Base-by-base conservation (phyloP, 2,113 vertebrate genomes). In the Phainopepla nitens region DNA sequence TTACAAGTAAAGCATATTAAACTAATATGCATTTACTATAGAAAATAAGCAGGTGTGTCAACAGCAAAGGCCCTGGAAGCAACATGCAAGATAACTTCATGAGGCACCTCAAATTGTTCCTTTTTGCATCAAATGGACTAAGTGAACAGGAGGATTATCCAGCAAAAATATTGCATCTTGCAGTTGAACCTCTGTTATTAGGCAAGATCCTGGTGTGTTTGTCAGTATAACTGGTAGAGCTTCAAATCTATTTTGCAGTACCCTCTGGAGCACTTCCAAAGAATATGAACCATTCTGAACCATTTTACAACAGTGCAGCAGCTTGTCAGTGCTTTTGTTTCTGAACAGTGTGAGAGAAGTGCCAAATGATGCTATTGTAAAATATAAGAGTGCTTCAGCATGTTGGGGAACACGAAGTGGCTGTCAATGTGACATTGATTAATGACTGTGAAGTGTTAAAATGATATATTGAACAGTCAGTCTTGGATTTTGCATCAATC, bases 291-390 rank as follows among this genome's bases (percentile, higher is more conserved):
- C 58, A 72, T 88, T 94, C 53, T 75, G 60, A 89, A 64, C 24
- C 84, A 75, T 91, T 92, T 89, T 72, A 88, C 66, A 91, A 70
- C 70, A 88, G 49, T 49, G 64, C 71, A 85, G 80, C 61, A 82
- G 86, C 82, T 86, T 97, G 92, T 93, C 93, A 95, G 39, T 68
- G 87, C 33, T 93, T 97, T 95, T 97, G 90, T 91, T 93, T 96
- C 90, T 90, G 89, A 91, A 84, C 82, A 95, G 83, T 66, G 60
- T 73, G 82, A 93, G n/a, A 68, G 44, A 80, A 95, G 66, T 85
- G 51, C 82, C 85, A 92, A 82, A 68, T 1, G 50, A 94, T 86
- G 54, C 51, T 69, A 89, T 85, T 94, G 86, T 95, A 87, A 89
- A 94, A 66, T 75, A 12, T 7, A 68, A 82, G 62, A 91, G 82